Evolutionary conservation across 1,140 invertebrate species (phyloP), one percentile per base, ranked within the genome.

Genomic region (Caenorhabditis inopinata): DNA sequence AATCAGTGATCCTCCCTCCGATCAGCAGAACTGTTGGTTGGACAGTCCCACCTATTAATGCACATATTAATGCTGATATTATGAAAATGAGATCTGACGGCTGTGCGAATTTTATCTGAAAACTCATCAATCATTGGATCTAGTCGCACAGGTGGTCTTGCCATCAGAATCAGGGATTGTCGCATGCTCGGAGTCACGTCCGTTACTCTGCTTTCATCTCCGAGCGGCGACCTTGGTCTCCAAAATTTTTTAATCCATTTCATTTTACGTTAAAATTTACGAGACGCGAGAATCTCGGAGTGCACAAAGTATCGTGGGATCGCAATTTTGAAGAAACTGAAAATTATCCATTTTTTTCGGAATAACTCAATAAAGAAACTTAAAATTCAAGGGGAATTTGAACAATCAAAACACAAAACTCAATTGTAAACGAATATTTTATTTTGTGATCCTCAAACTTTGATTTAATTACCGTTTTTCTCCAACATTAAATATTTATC

Each of bases 181-280:
- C 58, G 58, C 32, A 68, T 68, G 11, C n/a, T 68, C 32, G 58
- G 58, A 68, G 58, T 68, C 58, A 68, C 58, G 58, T 68, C 58
- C 58, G 58, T 18, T 68, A 68, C 58, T 68, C 21, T 68, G 23
- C 58, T 68, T 68, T 68, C 32, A 68, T 68, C 58, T 68, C 58
- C 58, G 32, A 68, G 38, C 58, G 58, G n/a, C 58, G 58, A 38
- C 58, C 18, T 32, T 38, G 58, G 58, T 32, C 58, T 68, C 35
- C 29, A 68, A 29, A 68, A 38, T 32, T 68, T 68, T 68, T 68
- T 11, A 23, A 68, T 68, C 58, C 58, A 68, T 68, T 68, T 68
- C 58, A 68, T 68, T 9, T 21, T 38, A 29, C 32, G 29, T 68
- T 38, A 38, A 25, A 18, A 23, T 68, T 68, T 32, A 38, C 58